phyloP scores from a whole-genome alignment of 2,888 invertebrate species.

The Caenorhabditis sp. region DNA sequence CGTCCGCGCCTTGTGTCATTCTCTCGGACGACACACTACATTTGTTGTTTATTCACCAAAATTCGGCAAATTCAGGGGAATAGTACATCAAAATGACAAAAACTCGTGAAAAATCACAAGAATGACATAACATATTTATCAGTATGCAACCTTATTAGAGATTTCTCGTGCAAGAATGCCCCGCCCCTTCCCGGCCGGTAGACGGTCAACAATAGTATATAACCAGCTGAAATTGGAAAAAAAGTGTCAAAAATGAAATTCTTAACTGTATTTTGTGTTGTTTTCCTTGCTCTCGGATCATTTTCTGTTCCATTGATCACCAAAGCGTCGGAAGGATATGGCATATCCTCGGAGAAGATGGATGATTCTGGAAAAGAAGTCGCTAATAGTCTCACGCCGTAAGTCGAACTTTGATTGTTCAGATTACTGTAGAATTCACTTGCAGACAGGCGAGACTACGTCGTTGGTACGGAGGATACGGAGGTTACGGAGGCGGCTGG shows the following conservation, averaged over 20 bases:
- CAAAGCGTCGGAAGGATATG: background rate
- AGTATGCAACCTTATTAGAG: background rate
- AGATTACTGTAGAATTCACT: background rate
- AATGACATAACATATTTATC: background rate
- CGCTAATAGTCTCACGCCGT: background rate
- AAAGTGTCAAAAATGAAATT: background rate
- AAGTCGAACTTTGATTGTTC: background rate
- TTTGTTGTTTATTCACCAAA: background rate
- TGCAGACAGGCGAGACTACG: constrained; percentile 15
- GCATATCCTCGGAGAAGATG: background rate
- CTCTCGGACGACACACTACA: background rate
- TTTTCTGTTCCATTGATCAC: background rate
- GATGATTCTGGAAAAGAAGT: background rate
- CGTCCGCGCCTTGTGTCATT: background rate
- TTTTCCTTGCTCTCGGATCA: background rate
- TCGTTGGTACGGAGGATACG: constrained; percentile 24
- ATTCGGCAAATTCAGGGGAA: background rate
- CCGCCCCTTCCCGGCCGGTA: too few relatives aligned
- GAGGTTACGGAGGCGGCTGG: constrained; percentile 20
- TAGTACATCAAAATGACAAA: background rate
- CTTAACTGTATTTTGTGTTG: background rate
- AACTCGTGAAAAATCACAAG: background rate
- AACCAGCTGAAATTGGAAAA: background rate
- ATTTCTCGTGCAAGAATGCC: background rate
- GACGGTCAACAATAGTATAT: background rate